Conservation (phyloP, 92 coral and sea anemone genomes). For the Palythoa grandiflora region DNA sequence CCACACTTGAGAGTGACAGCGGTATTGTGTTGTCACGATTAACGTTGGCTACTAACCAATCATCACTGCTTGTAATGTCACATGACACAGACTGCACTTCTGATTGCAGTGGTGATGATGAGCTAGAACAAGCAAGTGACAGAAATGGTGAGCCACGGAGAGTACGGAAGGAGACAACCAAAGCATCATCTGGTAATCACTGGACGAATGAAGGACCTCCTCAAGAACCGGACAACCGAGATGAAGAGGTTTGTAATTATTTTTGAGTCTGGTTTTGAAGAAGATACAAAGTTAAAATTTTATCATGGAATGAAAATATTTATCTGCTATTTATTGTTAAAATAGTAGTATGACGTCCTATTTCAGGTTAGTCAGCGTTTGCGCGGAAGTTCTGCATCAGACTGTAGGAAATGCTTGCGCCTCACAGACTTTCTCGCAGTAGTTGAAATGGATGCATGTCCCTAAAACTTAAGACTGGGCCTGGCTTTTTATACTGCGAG, state of each 20-base stretch:
- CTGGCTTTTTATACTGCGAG: too few species aligned
- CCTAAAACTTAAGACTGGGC: too few species aligned
- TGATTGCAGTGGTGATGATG: constrained; percentile 3
- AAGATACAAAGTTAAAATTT: background rate
- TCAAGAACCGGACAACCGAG: background rate
- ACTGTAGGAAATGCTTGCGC: too few species aligned
- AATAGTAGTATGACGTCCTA: too few species aligned
- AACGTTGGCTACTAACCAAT: constrained; percentile 5
- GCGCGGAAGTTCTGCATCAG: too few species aligned
- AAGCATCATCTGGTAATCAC: background rate
- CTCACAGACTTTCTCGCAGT: too few species aligned
- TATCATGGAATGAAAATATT: background rate
- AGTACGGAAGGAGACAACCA: background rate
- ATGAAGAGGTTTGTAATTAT: background rate
- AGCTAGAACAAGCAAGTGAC: background rate
- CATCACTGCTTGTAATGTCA: constrained; percentile 37
- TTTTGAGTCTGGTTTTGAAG: background rate
- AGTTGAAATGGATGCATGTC: too few species aligned
- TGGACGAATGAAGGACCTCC: background rate
- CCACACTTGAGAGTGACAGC: constrained; percentile 6
- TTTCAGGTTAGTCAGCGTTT: too few species aligned
- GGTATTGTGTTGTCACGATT: background rate
- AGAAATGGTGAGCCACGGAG: background rate
- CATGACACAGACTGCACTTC: constrained; percentile 30
- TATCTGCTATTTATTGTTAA: too few species aligned